Evolutionary conservation across 2,797 vertebrate genomes (phyloP), one percentile per base, ranked within the genome.

Genomic region (Thunnus albacares): DNA sequence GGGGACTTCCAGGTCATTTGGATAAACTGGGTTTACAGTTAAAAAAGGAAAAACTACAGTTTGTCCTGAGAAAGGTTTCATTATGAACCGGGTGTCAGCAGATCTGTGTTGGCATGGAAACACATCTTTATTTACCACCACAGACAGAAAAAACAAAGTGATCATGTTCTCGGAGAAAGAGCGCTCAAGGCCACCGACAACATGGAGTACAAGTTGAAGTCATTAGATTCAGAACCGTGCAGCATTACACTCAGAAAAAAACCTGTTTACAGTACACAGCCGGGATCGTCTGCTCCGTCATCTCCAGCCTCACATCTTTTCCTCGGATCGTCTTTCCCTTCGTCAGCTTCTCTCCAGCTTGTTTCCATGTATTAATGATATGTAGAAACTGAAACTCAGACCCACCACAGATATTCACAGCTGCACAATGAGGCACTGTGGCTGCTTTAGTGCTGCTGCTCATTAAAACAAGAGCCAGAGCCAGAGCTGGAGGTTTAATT

Each of bases 101-200:
- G 76, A 66, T 68, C 59, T 45, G 5, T 2, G 70, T 18, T 79
- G 78, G 8, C 78, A 68, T 78, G 66, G 82, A 53, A 71, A 80
- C 80, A 0, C 1, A 1, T 51, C 17, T 75, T 71, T 85, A 55
- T 87, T 75, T 80, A 85, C 78, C 66, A 14, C 41, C 72, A 28
- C 76, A 69, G 20, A 14, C 51, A 57, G 61, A 64, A 51, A 53
- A 52, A 73, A 79, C 38, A 77, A 66, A 43, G 74, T 0, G 47
- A 72, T 79, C 35, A 0, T 77, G 64, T 83, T 81, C 38, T 53
- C 1, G 13, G 1, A 6, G 24, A n/a, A 79, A 35, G 43, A 30
- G 24, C 17, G 73, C 57, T 6, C 10, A 3, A 45, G 67, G 61
- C 11, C 38, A 2, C 8, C 33, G 13, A 38, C 49, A 8, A 61